Conservation (phyloP, 2,113 vertebrate genomes). For the Ameiurus melas region DNA sequence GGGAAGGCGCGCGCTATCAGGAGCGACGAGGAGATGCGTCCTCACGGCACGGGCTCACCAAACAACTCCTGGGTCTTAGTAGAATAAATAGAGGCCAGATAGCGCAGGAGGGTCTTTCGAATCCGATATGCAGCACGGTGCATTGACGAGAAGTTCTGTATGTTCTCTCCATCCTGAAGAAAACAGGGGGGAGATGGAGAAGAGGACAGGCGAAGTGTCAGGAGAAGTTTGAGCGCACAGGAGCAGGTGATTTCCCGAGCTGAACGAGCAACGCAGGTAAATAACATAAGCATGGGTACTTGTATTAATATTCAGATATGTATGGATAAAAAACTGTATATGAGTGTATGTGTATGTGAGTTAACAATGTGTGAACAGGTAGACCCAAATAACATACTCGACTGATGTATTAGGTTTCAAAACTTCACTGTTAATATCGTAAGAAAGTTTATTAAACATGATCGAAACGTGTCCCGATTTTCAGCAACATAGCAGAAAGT, state of each 20-base stretch:
- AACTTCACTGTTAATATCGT: background rate
- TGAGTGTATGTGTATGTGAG: background rate
- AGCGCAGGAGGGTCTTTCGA: background rate
- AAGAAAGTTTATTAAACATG: background rate
- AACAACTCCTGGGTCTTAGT: background rate
- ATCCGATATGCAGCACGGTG: slow-evolving; percentile 26
- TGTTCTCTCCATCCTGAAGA: background rate
- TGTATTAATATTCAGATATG: background rate
- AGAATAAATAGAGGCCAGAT: background rate
- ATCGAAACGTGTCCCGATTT: background rate
- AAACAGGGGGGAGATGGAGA: background rate
- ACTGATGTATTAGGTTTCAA: background rate
- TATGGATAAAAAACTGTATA: background rate
- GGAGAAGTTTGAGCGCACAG: slow-evolving; percentile 27
- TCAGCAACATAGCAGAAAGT: background rate
- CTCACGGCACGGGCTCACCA: background rate
- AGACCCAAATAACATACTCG: background rate
- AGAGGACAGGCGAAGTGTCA: background rate
- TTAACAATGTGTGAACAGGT: background rate
- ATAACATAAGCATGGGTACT: background rate
- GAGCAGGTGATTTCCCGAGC: background rate
- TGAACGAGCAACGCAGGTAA: background rate
- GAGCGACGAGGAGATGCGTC: background rate
- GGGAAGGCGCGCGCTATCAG: background rate
- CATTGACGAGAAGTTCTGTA: slow-evolving; percentile 25